phyloP scores from a whole-genome alignment of 2,888 invertebrate genomes.

The Caenorhabditis sinica region DNA sequence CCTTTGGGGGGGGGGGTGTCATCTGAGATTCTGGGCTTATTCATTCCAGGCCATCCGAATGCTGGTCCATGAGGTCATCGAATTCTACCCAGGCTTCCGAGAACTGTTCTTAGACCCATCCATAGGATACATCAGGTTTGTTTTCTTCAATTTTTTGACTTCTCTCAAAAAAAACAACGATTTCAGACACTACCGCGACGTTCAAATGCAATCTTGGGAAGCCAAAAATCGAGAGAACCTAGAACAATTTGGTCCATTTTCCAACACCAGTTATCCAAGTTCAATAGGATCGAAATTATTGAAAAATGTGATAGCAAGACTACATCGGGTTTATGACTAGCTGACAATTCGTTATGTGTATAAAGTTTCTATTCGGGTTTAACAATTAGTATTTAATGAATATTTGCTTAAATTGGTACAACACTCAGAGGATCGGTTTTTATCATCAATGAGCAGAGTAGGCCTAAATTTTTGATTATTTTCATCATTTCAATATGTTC shows the following conservation, averaged over 20 bases:
- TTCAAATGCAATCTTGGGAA: constrained; percentile 64
- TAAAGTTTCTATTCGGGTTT: background rate
- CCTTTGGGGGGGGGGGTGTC: too few species aligned
- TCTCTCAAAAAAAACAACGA: too few species aligned
- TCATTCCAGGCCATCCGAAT: constrained; percentile 49
- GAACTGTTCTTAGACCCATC: constrained; percentile 55
- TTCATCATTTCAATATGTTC: too few species aligned
- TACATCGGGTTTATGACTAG: constrained; percentile 53
- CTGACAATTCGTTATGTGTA: background rate
- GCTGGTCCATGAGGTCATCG: constrained; percentile 61
- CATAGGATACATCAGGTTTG: constrained; percentile 56
- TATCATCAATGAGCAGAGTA: too few species aligned
- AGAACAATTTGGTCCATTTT: constrained; percentile 50
- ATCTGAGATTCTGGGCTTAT: too few species aligned
- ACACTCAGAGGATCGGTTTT: too few species aligned
- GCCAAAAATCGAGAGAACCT: constrained; percentile 47
- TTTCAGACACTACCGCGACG: constrained; percentile 64
- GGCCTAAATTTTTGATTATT: too few species aligned
- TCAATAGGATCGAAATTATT: constrained; percentile 28
- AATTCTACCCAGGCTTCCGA: constrained; percentile 60
- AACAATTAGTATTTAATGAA: background rate
- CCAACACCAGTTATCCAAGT: constrained; percentile 54
- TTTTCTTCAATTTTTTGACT: background rate
- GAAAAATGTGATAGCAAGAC: constrained; percentile 44
- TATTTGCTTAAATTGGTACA: too few species aligned